Evolutionary conservation across 2,797 vertebrate species (phyloP).

Genomic region (Sebastes oblongus): DNA sequence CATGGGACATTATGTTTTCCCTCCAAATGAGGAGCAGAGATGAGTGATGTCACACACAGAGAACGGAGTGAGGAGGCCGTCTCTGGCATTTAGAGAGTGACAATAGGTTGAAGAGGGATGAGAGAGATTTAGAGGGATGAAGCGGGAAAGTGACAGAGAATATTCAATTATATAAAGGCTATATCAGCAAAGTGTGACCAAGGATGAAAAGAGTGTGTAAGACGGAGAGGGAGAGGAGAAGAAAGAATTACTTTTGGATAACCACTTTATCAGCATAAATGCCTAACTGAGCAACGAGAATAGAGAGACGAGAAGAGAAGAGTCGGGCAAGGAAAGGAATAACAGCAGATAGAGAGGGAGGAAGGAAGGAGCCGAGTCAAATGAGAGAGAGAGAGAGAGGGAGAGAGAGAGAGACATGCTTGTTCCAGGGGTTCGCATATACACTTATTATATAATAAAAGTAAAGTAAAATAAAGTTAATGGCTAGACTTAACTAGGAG

Average conservation of each 20-base stretch:
- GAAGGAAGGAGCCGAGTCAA: not conserved
- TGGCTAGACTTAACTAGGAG: not conserved
- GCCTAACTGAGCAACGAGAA: slow-evolving; percentile 10
- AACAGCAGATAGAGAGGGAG: not conserved
- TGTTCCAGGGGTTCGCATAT: not conserved
- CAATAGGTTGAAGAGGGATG: slow-evolving; percentile 1
- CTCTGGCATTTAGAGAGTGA: slow-evolving; percentile 22
- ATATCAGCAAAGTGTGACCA: slow-evolving; percentile 31
- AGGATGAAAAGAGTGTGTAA: slow-evolving; percentile 9
- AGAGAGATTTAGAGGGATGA: slow-evolving; percentile 27
- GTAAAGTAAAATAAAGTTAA: not conserved
- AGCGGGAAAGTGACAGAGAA: slow-evolving; percentile 6
- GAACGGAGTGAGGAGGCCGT: not conserved
- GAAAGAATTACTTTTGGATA: slow-evolving; percentile 3
- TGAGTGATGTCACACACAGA: not conserved
- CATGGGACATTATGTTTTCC: not conserved
- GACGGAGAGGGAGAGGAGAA: not conserved
- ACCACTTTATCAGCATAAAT: slow-evolving; percentile 17
- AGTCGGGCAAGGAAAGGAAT: not conserved
- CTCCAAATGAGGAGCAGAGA: not conserved
- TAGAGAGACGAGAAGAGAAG: not conserved
- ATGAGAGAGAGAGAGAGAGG: not conserved
- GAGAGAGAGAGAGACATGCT: not conserved
- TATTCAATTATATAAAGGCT: slow-evolving; percentile 37
- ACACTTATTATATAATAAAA: not conserved